Conservation (phyloP, 1,140 invertebrate genomes). For the Anastrepha obliqua region DNA sequence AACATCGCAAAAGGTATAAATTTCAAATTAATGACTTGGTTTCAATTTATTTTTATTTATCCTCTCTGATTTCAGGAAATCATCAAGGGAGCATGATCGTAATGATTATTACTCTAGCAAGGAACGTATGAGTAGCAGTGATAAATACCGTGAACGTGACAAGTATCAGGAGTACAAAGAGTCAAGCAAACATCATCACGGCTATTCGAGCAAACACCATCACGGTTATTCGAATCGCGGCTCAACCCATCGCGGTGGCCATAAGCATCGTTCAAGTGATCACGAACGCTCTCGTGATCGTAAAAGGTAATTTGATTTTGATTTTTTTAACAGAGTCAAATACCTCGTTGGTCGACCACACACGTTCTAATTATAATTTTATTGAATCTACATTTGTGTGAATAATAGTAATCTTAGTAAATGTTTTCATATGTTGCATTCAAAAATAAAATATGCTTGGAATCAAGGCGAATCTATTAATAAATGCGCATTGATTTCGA, state of each 20-base stretch:
- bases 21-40: background rate
- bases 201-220: conserved; percentile 59
- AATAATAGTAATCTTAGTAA: background rate
- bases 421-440: no score
- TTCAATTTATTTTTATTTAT: conserved; percentile 1
- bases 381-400: background rate
- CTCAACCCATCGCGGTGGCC: conserved; percentile 62
- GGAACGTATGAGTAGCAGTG: conserved; percentile 63
- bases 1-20: conserved; percentile 70
- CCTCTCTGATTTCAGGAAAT: conserved; percentile 55
- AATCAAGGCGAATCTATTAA: no score
- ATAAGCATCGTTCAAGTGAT: conserved; percentile 64
- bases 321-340: no score
- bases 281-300: conserved; percentile 70
- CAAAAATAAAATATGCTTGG: no score
- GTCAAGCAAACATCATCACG: conserved; percentile 61
- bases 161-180: conserved; percentile 65
- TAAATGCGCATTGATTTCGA: no score
- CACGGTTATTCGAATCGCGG: conserved; percentile 59
- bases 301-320: conserved; percentile 63
- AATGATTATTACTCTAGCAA: conserved; percentile 69
- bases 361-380: background rate
- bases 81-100: conserved; percentile 63
- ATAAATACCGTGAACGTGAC: conserved; percentile 68
- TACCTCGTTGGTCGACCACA: background rate